Evolutionary conservation across 2,888 invertebrate species (phyloP).

Genomic region (Drosophila tripunctata): DNA sequence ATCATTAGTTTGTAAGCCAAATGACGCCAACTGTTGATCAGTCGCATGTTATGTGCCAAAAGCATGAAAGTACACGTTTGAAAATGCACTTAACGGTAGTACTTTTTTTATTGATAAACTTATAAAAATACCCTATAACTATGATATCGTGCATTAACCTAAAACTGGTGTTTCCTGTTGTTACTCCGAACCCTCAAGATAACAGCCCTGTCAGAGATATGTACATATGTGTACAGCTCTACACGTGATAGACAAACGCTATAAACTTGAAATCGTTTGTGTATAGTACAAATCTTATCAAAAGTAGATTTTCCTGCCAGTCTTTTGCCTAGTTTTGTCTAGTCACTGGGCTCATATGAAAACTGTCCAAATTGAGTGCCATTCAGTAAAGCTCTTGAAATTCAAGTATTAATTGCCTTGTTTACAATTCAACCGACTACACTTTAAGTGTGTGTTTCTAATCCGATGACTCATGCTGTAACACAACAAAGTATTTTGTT

Average conservation of each 20-base stretch:
- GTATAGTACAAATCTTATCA: neutral
- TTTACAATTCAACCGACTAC: neutral
- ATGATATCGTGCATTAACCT: constrained; percentile 58
- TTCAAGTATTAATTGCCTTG: neutral
- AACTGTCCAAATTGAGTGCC: neutral
- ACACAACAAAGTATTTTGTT: neutral
- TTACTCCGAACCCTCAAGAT: constrained; percentile 35
- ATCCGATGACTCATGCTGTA: constrained; percentile 13
- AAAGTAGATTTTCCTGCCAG: neutral
- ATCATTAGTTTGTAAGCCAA: constrained; percentile 28
- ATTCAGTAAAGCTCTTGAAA: constrained; percentile 2
- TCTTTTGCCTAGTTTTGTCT: neutral
- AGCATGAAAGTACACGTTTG: constrained; percentile 50
- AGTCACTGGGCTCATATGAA: neutral
- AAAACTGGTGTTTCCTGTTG: constrained; percentile 55
- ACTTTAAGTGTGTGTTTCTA: neutral
- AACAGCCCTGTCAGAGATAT: constrained; percentile 21
- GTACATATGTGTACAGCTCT: too few relatives aligned
- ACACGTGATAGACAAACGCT: constrained; percentile 56
- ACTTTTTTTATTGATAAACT: too few relatives aligned
- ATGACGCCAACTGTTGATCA: constrained; percentile 72
- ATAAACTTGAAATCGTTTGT: neutral
- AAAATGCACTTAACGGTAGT: neutral
- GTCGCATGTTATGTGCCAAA: constrained; percentile 56
- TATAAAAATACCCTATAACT: too few relatives aligned